Percentiles rank a stretch among this genome's conserved stretches.
These are phyloP conservation scores for Drosophila subsilvestris DNA, from an alignment of 2,888 invertebrate genomes.

Conservation along the genomic window DNA sequence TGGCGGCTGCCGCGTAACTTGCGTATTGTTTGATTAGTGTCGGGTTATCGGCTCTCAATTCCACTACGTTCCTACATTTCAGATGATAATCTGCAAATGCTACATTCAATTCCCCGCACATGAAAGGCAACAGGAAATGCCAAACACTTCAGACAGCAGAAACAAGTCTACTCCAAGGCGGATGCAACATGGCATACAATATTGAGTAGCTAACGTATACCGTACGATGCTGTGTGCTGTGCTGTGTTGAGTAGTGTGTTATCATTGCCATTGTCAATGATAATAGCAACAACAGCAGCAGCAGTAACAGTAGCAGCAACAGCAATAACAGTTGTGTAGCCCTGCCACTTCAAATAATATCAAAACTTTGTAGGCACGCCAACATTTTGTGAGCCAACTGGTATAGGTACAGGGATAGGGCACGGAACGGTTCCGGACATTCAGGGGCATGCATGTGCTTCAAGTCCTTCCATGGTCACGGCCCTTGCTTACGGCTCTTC, in stretches of 20 bases:
- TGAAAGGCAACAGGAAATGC: conserved; percentile 59
- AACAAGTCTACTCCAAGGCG: conserved; percentile 56
- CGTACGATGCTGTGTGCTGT: conserved; percentile 25
- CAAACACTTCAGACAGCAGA: conserved; percentile 62
- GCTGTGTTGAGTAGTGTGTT: conserved; percentile 45
- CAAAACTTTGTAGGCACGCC: conserved; percentile 22
- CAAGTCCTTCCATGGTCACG: conserved; percentile 8
- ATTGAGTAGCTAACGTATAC: conserved; percentile 23
- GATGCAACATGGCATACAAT: conserved; percentile 13
- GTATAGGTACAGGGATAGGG: background rate
- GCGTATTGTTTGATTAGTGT: conserved; percentile 55
- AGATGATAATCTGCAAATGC: background rate
- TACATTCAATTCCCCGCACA: conserved; percentile 8
- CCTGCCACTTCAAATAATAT: conserved; percentile 46
- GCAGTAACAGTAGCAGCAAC: conserved; percentile 24
- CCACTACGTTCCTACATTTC: background rate
- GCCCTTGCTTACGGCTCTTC: conserved; percentile 14
- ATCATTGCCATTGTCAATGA: conserved; percentile 59
- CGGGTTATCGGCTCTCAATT: conserved; percentile 20
- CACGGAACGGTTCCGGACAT: background rate
- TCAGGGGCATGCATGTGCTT: background rate
- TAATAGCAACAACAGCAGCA: conserved; percentile 43
- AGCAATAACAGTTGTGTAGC: conserved; percentile 30
- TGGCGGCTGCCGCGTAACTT: conserved; percentile 50
- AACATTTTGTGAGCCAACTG: conserved; percentile 27